These are phyloP conservation scores for Pluvialis apricaria DNA, from an alignment of 2,113 vertebrate species.

Conservation along the genomic window DNA sequence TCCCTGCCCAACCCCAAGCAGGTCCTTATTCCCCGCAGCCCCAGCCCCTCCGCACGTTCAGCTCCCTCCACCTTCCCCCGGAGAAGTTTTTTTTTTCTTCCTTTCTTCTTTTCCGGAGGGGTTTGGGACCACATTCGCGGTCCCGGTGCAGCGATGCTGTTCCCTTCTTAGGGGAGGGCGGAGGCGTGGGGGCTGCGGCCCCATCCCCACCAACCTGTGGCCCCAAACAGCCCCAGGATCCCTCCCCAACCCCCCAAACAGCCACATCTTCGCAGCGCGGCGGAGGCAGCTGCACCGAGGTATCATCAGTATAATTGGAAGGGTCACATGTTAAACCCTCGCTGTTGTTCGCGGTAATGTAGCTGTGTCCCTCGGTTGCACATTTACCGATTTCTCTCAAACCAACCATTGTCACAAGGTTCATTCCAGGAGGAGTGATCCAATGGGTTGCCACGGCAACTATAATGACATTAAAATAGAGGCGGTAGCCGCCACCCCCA, in stretches of 20 bases:
- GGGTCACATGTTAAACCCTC: constrained; percentile 77
- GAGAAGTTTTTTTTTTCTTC: neutral
- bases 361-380: constrained; percentile 62
- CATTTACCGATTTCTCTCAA: constrained; percentile 65
- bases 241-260: neutral
- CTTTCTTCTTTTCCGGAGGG: neutral
- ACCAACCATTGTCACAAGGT: constrained; percentile 63
- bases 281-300: constrained; percentile 73
- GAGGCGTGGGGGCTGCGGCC: neutral
- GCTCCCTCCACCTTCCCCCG: neutral
- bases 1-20: neutral
- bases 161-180: neutral
- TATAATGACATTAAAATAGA: constrained; percentile 66
- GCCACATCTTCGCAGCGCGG: neutral
- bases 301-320: constrained; percentile 65
- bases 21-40: neutral
- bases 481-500: neutral
- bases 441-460: constrained; percentile 71
- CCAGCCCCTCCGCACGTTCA: neutral
- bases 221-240: neutral
- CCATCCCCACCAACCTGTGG: neutral
- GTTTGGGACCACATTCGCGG: neutral
- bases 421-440: constrained; percentile 59
- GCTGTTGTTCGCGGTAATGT: constrained; percentile 69
- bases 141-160: neutral